These are phyloP conservation scores for Contarinia nasturtii DNA, from an alignment of 1,140 invertebrate genomes.

Conservation along the genomic window DNA sequence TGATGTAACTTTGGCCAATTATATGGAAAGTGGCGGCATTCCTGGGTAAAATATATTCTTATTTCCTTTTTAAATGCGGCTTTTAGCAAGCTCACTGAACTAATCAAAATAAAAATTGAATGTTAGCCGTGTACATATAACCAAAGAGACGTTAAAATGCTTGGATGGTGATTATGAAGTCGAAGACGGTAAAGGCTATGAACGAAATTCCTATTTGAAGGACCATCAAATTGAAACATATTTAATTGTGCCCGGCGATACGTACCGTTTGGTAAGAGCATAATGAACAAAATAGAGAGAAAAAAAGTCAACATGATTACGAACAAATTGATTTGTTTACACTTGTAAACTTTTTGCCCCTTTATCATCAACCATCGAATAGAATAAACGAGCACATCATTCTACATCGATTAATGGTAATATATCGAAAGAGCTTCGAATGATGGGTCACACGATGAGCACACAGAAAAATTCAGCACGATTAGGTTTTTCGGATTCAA, in stretches of 20 bases:
- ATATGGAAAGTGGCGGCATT: conserved; percentile 88
- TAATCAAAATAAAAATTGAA: background rate
- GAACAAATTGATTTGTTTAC: background rate
- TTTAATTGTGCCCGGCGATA: conserved; percentile 61
- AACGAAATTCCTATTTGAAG: conserved; percentile 69
- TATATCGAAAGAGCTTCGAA: conserved; percentile 66
- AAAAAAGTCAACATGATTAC: too few relatives aligned
- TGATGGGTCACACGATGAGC: conserved; percentile 55
- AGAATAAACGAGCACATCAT: conserved; percentile 34
- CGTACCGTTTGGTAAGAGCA: conserved; percentile 39
- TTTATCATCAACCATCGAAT: conserved; percentile 2
- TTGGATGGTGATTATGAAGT: conserved; percentile 77
- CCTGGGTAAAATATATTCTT: too few relatives aligned
- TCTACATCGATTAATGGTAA: conserved; percentile 48
- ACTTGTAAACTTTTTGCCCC: background rate
- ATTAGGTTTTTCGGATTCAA: conserved; percentile 38
- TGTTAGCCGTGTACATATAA: conserved; percentile 79
- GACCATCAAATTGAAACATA: conserved; percentile 87
- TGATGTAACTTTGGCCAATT: conserved; percentile 86
- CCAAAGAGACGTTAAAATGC: conserved; percentile 69
- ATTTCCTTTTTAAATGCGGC: conserved; percentile 7
- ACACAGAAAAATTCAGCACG: conserved; percentile 47
- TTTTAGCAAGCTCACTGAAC: background rate
- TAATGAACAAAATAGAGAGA: background rate
- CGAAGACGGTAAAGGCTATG: conserved; percentile 66